These are phyloP conservation scores for Phengaris arion DNA, from an alignment of 2,888 invertebrate genomes.

Conservation along the genomic window DNA sequence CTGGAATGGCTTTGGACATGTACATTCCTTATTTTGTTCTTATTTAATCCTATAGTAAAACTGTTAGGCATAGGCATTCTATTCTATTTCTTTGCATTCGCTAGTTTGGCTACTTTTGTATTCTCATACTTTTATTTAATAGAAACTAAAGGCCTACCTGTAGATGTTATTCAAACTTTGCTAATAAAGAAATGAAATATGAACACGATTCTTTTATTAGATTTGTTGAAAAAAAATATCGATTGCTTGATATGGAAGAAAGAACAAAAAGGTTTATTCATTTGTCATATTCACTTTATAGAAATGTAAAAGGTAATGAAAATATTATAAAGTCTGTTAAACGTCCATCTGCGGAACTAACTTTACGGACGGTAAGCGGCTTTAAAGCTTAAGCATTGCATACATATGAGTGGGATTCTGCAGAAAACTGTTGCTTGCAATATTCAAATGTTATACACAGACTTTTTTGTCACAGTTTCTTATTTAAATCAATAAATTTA, in stretches of 20 bases:
- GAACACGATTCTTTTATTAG: no score
- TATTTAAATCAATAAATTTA: no score
- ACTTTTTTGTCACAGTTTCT: no score
- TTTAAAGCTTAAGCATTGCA: not conserved
- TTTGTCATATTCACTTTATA: not conserved
- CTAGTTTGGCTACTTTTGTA: slow-evolving; percentile 1
- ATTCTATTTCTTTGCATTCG: slow-evolving; percentile 2
- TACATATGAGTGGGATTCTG: not conserved
- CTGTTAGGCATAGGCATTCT: not conserved
- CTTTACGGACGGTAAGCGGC: not conserved
- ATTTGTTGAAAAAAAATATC: no score
- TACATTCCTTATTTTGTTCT: not conserved
- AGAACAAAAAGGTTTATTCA: not conserved
- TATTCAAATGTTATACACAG: no score
- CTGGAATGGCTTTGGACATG: slow-evolving; percentile 2
- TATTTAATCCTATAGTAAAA: slow-evolving; percentile 4
- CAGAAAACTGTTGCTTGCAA: not conserved
- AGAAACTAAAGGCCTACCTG: slow-evolving; percentile 9
- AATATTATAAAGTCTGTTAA: not conserved
- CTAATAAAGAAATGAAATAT: not conserved
- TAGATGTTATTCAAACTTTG: slow-evolving; percentile 19
- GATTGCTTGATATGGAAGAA: not conserved
- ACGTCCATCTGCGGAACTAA: not conserved
- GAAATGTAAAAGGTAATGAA: not conserved
- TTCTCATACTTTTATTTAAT: slow-evolving; percentile 14